Percentiles rank a stretch among this genome's conserved stretches.
Evolutionary conservation across 2,113 vertebrate species (phyloP).

Genomic region (Psettodes erumei): DNA sequence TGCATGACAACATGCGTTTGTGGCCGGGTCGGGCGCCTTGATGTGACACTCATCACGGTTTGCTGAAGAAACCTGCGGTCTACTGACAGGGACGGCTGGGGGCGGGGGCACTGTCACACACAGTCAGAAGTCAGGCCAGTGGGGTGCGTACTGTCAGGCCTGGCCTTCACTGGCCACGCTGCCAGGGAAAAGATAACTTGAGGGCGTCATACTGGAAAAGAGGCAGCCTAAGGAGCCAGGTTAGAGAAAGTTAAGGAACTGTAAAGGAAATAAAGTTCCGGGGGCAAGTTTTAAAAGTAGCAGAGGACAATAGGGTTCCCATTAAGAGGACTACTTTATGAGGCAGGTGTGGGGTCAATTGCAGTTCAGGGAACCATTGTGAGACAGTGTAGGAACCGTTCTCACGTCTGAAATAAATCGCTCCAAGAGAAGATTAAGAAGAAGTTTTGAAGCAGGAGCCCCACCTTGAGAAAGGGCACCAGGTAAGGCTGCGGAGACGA

Average conservation of each 20-base stretch:
- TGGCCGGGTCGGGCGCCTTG: slow-evolving; percentile 56
- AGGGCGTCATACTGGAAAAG: slow-evolving; percentile 28
- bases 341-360: background rate
- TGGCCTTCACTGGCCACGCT: slow-evolving; percentile 36
- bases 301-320: background rate
- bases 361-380: background rate
- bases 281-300: slow-evolving; percentile 14
- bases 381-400: background rate
- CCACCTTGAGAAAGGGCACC: slow-evolving; percentile 92
- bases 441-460: background rate
- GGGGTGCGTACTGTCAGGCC: slow-evolving; percentile 35
- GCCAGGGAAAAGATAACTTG: slow-evolving; percentile 35
- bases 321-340: background rate
- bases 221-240: slow-evolving; percentile 19
- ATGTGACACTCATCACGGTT: slow-evolving; percentile 75
- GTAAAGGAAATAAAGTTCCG: slow-evolving; percentile 26
- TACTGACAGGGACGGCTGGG: slow-evolving; percentile 54
- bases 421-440: background rate
- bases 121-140: slow-evolving; percentile 68
- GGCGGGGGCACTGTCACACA: slow-evolving; percentile 70
- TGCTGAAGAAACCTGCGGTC: slow-evolving; percentile 71
- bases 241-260: background rate
- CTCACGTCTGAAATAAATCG: background rate
- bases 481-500: slow-evolving; percentile 92
- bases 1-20: slow-evolving; percentile 77